Conservation (phyloP, 1,140 invertebrate genomes). For the Papilio polytes region DNA sequence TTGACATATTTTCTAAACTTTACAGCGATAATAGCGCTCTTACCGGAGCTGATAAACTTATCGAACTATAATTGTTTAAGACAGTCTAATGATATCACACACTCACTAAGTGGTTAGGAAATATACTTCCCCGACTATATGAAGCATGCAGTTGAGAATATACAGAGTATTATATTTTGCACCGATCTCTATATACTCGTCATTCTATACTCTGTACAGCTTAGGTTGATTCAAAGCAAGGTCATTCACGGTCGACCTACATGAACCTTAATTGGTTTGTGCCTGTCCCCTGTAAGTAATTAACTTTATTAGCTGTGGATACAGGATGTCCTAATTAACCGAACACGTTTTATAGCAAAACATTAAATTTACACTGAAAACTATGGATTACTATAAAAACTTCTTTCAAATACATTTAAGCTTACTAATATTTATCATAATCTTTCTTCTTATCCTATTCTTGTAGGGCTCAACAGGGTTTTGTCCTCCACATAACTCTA, state of each 20-base stretch:
- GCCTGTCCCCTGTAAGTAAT: constrained; percentile 19
- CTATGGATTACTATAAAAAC: not conserved
- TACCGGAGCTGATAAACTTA: too few relatives aligned
- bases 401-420: too few relatives aligned
- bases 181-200: not conserved
- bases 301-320: constrained; percentile 9
- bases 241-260: constrained; percentile 21
- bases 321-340: constrained; percentile 1
- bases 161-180: not conserved
- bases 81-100: not conserved
- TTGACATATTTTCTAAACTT: too few relatives aligned
- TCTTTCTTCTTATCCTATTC: too few relatives aligned
- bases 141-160: not conserved
- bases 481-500: too few relatives aligned
- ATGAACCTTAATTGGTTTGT: constrained; percentile 25
- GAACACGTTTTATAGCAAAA: not conserved
- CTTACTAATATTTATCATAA: too few relatives aligned
- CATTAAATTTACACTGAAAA: not conserved
- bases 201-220: not conserved
- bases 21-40: too few relatives aligned
- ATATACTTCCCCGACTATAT: not conserved
- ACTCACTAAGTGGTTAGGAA: too few relatives aligned
- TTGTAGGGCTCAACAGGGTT: too few relatives aligned
- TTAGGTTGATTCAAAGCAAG: not conserved
- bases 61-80: too few relatives aligned